A percentile compares a stretch with the other conserved stretches of the same genome.
phyloP scores from a whole-genome alignment of 2,113 vertebrate species.

The Brachyhypopomus gauderio region DNA sequence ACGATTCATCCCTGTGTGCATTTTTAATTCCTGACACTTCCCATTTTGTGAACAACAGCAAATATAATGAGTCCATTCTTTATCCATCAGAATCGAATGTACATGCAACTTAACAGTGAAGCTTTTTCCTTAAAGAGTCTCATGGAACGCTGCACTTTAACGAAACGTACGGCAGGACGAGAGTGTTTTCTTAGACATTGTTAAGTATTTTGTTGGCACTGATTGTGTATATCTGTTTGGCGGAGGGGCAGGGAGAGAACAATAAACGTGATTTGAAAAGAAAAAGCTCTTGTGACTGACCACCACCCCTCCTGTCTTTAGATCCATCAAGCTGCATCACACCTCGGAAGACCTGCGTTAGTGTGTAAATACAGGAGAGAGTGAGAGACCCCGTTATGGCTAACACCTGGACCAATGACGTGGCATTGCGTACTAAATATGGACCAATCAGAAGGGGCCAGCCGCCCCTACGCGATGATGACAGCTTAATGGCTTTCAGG shows the following conservation, averaged over 20 bases:
- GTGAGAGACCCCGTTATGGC: conserved; percentile 62
- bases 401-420: conserved; percentile 73
- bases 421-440: conserved; percentile 65
- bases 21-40: not conserved
- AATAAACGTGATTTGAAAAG: conserved; percentile 53
- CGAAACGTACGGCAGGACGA: not conserved
- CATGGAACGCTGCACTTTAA: not conserved
- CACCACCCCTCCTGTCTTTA: conserved; percentile 73
- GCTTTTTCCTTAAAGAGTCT: not conserved
- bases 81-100: not conserved
- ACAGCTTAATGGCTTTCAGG: conserved; percentile 63
- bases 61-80: not conserved
- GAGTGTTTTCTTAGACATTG: not conserved
- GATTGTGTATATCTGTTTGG: conserved; percentile 30
- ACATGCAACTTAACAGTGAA: not conserved
- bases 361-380: conserved; percentile 66
- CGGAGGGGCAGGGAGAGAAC: conserved; percentile 21
- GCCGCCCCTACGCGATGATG: conserved; percentile 60
- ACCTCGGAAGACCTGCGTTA: conserved; percentile 73
- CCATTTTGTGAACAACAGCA: conserved; percentile 1
- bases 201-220: conserved; percentile 23
- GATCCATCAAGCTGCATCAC: conserved; percentile 70
- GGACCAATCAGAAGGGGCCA: conserved; percentile 72
- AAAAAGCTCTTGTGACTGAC: conserved; percentile 69
- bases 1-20: not conserved